Base-by-base conservation (phyloP, 1,140 invertebrate species). In the Diplogasteroides magnus region DNA sequence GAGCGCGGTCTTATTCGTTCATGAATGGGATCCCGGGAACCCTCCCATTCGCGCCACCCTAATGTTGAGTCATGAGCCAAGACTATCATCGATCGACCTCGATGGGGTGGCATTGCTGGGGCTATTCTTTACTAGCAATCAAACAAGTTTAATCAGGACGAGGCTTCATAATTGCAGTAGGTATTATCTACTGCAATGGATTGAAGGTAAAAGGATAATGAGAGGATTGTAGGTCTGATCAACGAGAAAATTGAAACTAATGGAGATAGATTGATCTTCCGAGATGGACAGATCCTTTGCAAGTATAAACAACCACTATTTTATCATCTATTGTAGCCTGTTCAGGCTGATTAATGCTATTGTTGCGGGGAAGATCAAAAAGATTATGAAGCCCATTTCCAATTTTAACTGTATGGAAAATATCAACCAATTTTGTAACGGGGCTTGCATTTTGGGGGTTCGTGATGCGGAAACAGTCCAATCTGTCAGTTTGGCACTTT, bases 371-470 rank as follows among this genome's bases (percentile, higher is more conserved):
- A 88, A 87, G 31, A 88, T 94, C 25, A 93, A 92, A 85, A 94
- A 92, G 85, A 88, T 93, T 68, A 93, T 93, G 84, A 88, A 88
- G 63, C 81, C 84, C 0, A 84, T 82, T 76, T 91, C 93, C 89
- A 91, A 93, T 85, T 86, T 97, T 66, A 90, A 90, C 80, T 95
- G 92, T 82, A 97, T 97, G 93, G 94, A 97, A 85, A 97, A 98
- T 83, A 97, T 98, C 72, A 94, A 96, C 78, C 89, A 89, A 14
- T 98, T 98, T 48, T 48, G 37, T 85, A 85, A 97, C 64, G 90
- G 90, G 90, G 55, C 89, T 88, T 80, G 77, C 6, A 19, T 19
- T n/a, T 87, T 96, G 68, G 94, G 94, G 31, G 94, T 98, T 1
- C 92, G 91, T 26, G 88, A 91, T 31, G 91, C 94, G 84, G 93